phyloP scores from a whole-genome alignment of 2,888 invertebrate species.

The Apotomis turbidana region DNA sequence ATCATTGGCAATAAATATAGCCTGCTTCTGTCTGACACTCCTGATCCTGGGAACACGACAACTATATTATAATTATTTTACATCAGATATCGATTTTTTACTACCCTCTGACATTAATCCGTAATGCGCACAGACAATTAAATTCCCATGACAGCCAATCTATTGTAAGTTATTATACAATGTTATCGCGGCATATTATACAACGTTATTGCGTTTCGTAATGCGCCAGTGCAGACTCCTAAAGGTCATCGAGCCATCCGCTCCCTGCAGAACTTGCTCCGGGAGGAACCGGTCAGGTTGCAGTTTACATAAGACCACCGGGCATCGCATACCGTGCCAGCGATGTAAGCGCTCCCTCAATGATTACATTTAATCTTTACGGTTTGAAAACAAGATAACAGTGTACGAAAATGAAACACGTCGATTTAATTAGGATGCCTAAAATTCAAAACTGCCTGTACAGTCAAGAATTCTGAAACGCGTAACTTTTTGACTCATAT shows the following conservation, averaged over 20 bases:
- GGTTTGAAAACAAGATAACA: neutral
- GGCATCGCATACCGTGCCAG: conserved; percentile 19
- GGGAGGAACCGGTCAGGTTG: conserved; percentile 34
- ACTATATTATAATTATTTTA: neutral
- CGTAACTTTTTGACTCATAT: no score
- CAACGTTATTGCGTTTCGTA: conserved; percentile 26
- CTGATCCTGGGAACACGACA: neutral
- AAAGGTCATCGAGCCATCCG: conserved; percentile 41
- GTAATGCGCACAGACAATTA: conserved; percentile 8
- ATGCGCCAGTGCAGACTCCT: conserved; percentile 23
- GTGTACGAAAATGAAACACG: neutral
- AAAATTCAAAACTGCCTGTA: no score
- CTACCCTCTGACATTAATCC: conserved; percentile 19
- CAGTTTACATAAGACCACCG: conserved; percentile 34
- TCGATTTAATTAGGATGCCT: no score
- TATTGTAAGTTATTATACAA: conserved; percentile 28
- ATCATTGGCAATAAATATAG: neutral
- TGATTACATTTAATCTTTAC: neutral
- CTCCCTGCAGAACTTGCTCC: conserved; percentile 25
- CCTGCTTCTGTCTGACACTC: neutral
- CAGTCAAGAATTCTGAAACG: no score
- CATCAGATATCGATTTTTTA: conserved; percentile 6
- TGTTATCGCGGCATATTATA: conserved; percentile 26
- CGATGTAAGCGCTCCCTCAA: neutral
- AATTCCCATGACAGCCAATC: conserved; percentile 17